phyloP scores from a whole-genome alignment of 2,797 vertebrate species.

The Ficedula albicollis region DNA sequence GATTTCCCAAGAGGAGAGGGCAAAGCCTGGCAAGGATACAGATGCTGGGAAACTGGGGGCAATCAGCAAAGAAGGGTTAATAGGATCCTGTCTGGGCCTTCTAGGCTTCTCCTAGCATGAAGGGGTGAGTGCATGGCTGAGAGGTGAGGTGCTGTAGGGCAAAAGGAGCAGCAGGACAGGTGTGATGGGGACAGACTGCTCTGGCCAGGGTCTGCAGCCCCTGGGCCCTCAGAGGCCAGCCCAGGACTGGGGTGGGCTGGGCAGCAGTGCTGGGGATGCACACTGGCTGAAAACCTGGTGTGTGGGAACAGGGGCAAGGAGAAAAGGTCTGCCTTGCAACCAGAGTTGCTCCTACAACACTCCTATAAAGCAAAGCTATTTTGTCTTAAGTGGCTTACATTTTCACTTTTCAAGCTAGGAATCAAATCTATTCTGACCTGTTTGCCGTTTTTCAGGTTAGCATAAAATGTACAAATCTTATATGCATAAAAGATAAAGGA shows the following conservation, averaged over 20 bases:
- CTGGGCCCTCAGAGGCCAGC: background rate
- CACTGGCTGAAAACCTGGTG: background rate
- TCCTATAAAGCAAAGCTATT: background rate
- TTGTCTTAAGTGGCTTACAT: background rate
- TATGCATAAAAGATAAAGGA: background rate
- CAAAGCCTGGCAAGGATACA: background rate
- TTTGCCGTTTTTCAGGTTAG: background rate
- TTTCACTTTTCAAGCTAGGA: background rate
- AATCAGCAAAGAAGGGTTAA: background rate
- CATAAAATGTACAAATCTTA: background rate
- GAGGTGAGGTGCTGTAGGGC: background rate
- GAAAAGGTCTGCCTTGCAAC: background rate
- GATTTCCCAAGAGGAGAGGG: background rate
- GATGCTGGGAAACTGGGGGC: background rate
- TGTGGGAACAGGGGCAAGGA: background rate
- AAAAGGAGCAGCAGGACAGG: background rate
- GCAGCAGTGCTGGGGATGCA: background rate
- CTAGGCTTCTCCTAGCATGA: background rate
- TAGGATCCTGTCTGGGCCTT: background rate
- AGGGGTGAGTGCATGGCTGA: background rate
- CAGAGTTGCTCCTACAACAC: background rate
- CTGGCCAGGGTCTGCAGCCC: fast-evolving
- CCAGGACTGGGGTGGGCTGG: background rate
- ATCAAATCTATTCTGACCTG: background rate
- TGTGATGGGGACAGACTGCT: background rate